Evolutionary conservation across 2,888 invertebrate genomes (phyloP).

Genomic region (Stenurella melanura): DNA sequence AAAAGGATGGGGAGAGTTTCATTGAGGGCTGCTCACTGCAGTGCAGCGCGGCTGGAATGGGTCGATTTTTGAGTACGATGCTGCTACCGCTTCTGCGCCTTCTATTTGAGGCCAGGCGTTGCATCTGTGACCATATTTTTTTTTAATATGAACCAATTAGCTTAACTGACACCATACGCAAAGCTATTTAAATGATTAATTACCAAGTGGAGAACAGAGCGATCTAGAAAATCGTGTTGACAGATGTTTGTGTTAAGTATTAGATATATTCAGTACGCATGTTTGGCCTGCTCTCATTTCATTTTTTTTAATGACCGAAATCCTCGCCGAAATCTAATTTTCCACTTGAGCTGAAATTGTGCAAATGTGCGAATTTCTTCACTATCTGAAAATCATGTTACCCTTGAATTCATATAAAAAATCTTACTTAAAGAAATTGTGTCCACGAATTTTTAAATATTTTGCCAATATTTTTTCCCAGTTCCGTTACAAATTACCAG

Average conservation of each 20-base stretch:
- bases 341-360: not conserved
- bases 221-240: not conserved
- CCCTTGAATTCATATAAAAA: too few species aligned
- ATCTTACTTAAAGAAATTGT: too few species aligned
- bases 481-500: too few species aligned
- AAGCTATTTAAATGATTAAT: not conserved
- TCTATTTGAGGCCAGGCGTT: conserved; percentile 19
- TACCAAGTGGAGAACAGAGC: not conserved
- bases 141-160: not conserved
- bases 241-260: not conserved
- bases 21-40: conserved; percentile 50
- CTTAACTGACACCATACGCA: not conserved
- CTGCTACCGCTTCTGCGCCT: conserved; percentile 46
- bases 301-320: not conserved
- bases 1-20: conserved; percentile 43
- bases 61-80: conserved; percentile 48
- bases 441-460: too few species aligned
- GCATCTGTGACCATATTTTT: not conserved
- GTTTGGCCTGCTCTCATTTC: not conserved
- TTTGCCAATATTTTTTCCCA: too few species aligned
- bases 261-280: not conserved
- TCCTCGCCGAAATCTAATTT: not conserved
- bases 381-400: too few species aligned
- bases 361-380: not conserved
- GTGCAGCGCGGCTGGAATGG: conserved; percentile 44